Evolutionary conservation across 1,140 invertebrate genomes (phyloP), one percentile per base, ranked within the genome.

Genomic region (Delia radicum): DNA sequence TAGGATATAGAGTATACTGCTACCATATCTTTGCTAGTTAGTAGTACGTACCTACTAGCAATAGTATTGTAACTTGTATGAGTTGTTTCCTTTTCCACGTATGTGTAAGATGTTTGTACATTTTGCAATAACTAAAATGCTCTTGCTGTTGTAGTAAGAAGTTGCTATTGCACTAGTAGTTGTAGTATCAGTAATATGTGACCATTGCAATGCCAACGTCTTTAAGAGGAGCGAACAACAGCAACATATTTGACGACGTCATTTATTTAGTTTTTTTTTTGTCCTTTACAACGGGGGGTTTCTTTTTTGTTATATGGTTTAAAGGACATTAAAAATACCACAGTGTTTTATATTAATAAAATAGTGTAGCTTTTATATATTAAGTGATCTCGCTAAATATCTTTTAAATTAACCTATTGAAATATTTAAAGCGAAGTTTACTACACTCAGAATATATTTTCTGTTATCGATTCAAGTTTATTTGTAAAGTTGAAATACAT

Each of bases 191-290:
- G 33, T 55, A 21, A 21, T 55, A 55, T 55, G 48, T 55, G 48
- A 55, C 48, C 48, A 55, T 55, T 55, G 48, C 48, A 55, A 55
- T 55, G 48, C 48, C 48, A 55, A 55, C 48, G 48, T 55, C 48
- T 55, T 55, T 55, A 55, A 55, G 48, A 55, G 48, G 21, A 55
- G 48, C 48, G 48, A 55, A 55, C 48, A 21, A 55, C 48, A 21
- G 48, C 48, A 55, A 55, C 48, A 55, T 55, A 55, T 55, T 55
- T 21, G 48, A 55, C 48, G 48, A 24, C 24, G 48, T 55, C 48
- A n/a, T 55, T 55, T 18, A n/a, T 55, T 55, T 4, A 8, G 1
- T 21, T 55, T 55, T 55, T 55, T 55, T 55, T 10, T 55, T 21
- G 48, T 55, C 48, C n/a, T 55, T 55, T 55, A n/a, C 24, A 55